These are phyloP conservation scores for Drosophila nebulosa DNA, from an alignment of 1,140 invertebrate genomes.

Conservation along the genomic window DNA sequence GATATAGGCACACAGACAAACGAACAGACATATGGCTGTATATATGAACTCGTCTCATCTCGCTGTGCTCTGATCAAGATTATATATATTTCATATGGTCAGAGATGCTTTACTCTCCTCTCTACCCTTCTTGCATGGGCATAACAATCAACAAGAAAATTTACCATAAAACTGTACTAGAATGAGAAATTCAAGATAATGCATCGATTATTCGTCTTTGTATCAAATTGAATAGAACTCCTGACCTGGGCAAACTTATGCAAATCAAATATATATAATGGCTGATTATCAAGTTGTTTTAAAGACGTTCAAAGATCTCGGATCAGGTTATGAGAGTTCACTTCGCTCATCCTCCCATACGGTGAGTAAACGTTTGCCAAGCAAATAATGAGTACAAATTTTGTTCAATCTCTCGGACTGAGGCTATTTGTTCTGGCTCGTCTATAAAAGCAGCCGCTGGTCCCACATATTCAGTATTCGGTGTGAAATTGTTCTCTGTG, in stretches of 20 bases:
- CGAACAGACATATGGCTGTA: too few relatives aligned
- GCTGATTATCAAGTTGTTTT: not conserved
- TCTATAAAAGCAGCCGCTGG: slow-evolving; percentile 21
- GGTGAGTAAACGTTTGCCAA: not conserved
- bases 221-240: not conserved
- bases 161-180: too few relatives aligned
- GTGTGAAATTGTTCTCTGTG: not conserved
- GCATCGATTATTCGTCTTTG: not conserved
- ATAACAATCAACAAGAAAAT: too few relatives aligned
- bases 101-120: too few relatives aligned
- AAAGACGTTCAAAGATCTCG: not conserved
- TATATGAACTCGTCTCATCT: too few relatives aligned
- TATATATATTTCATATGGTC: too few relatives aligned
- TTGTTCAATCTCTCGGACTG: not conserved
- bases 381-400: slow-evolving; percentile 6
- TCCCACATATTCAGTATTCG: not conserved
- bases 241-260: slow-evolving; percentile 19
- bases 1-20: too few relatives aligned
- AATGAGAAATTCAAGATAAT: not conserved
- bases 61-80: too few relatives aligned
- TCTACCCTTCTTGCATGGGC: too few relatives aligned
- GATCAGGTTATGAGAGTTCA: not conserved
- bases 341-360: not conserved
- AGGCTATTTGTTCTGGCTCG: too few relatives aligned
- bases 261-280: not conserved